Base-by-base conservation (phyloP, 2,113 vertebrate species). In the Ancistrus triradiatus region DNA sequence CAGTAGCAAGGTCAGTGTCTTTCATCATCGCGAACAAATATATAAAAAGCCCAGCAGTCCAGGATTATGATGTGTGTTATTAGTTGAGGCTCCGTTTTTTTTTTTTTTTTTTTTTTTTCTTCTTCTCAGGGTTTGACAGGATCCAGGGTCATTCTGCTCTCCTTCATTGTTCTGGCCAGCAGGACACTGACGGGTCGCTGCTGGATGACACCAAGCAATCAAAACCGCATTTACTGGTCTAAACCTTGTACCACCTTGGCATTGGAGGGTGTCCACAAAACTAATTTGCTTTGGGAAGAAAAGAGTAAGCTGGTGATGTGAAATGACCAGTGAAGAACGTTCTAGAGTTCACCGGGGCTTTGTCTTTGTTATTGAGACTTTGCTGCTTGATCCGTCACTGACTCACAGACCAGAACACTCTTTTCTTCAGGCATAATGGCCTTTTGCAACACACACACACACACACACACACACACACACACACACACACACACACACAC, bases 141-240 rank as follows among this genome's bases (percentile, higher is more conserved):
- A 60, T 59, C 37, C 6, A 5, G 56, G 66, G 75, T 66, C 65
- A 70, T 62, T 70, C 65, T 57, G 40, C 47, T 63, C 17, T 25
- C 31, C 15, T 63, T 48, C 76, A 77, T 77, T 77, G 75, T 63
- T 49, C 48, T 35, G 38, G 64, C 37, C 70, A 75, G 72, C 50
- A 15, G 68, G 77, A 59, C 19, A 40, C 52, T 48, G 48, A 38
- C 58, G 55, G 73, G 64, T 74, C 64, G 48, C 77, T 43, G 63
- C 68, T 60, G 60, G 68, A 74, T 56, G 47, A 64, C 50, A 43
- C 48, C 65, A 66, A 77, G 68, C 77, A 79, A 81, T 81, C 72
- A 81, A 78, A 81, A 77, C 22, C 31, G 49, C 71, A 77, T 79
- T 77, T 77, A 74, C 77, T 79, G 58, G 65, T 64, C 74, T 77